phyloP scores from a whole-genome alignment of 2,113 vertebrate species.

The Pica pica region DNA sequence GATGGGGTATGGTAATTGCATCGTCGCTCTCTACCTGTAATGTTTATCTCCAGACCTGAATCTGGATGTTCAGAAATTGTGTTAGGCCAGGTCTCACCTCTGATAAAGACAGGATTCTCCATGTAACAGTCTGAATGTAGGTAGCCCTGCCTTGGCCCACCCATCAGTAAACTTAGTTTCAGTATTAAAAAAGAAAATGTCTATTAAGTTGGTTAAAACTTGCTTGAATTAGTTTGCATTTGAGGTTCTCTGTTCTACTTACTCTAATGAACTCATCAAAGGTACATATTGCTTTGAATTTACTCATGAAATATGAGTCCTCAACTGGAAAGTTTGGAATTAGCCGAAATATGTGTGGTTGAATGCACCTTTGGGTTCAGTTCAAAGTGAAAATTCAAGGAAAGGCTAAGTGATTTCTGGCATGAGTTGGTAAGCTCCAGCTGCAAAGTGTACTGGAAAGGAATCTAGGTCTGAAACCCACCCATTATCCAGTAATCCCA shows the following conservation, averaged over 20 bases:
- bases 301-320: neutral
- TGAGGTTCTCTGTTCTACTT: neutral
- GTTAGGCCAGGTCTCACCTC: neutral
- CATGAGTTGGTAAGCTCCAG: neutral
- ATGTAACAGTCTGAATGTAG: neutral
- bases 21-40: accelerated
- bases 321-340: conserved; percentile 14
- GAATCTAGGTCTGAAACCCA: neutral
- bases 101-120: neutral
- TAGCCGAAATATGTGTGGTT: neutral
- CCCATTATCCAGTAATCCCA: neutral
- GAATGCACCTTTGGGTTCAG: neutral
- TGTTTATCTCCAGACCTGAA: neutral
- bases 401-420: neutral
- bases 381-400: conserved; percentile 1
- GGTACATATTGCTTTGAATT: conserved; percentile 6
- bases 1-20: neutral
- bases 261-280: conserved; percentile 10
- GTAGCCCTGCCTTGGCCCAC: neutral
- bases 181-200: neutral
- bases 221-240: neutral
- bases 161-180: neutral
- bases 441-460: neutral
- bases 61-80: neutral
- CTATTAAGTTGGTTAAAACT: neutral